Conservation (phyloP, 2,888 invertebrate genomes). For the Drosophila anceps region DNA sequence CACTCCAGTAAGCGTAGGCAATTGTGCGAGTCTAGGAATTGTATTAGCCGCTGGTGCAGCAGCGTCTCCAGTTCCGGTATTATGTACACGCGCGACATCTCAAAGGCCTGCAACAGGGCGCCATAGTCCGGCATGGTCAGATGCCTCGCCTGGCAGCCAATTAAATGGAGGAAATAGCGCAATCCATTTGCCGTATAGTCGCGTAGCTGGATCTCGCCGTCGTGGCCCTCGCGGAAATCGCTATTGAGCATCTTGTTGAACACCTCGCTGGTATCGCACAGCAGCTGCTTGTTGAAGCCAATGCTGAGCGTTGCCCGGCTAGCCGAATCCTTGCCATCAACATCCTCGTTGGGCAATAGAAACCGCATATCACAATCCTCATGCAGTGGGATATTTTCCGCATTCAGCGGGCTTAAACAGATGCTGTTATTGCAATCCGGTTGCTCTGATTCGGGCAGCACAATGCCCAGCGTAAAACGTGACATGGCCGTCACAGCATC, state of each 20-base stretch:
- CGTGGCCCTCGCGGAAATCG: conserved; percentile 84
- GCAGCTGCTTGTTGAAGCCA: conserved; percentile 82
- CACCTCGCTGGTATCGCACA: conserved; percentile 84
- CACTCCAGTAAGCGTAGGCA: conserved; percentile 84
- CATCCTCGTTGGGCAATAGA: conserved; percentile 60
- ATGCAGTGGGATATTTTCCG: conserved; percentile 46
- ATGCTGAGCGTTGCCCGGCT: conserved; percentile 54
- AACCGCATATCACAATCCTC: conserved; percentile 82
- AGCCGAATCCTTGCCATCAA: conserved; percentile 1
- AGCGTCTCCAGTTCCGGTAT: conserved; percentile 82
- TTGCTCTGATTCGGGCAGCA: conserved; percentile 63
- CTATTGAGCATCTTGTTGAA: conserved; percentile 85
- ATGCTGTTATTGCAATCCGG: conserved; percentile 43
- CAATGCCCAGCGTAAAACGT: conserved; percentile 78
- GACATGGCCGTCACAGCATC: conserved; percentile 84
- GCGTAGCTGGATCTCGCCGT: conserved; percentile 84
- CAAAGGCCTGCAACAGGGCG: conserved; percentile 84
- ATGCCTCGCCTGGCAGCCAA: conserved; percentile 73
- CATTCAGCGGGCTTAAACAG: conserved; percentile 45
- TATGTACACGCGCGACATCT: conserved; percentile 84
- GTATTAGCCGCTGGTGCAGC: conserved; percentile 78
- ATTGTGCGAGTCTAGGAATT: conserved; percentile 79
- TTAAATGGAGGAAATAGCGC: conserved; percentile 84
- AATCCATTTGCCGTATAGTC: conserved; percentile 82
- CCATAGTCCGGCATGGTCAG: conserved; percentile 73